Evolutionary conservation across 2,888 invertebrate genomes (phyloP), one percentile per base, ranked within the genome.

Genomic region (Iphiclides podalirius): DNA sequence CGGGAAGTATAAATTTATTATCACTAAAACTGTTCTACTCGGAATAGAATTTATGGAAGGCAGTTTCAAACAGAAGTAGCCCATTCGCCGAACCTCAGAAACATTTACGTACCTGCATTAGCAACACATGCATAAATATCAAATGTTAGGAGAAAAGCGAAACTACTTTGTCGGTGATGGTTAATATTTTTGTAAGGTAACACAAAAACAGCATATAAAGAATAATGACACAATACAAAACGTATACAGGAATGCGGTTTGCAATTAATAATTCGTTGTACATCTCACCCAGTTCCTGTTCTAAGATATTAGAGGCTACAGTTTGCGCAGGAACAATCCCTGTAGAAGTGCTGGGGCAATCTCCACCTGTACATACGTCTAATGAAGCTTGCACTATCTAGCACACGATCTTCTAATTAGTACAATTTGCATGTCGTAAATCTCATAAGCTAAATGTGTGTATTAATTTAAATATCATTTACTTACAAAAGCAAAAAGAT

Each of bases 201-300:
- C n/a, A n/a, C n/a, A n/a, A 31, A 20, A 42, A 34, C 42, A 42
- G 17, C 7, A 20, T 15, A 42, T 34, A 13, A 42, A 4, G n/a
- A 16, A 35, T 47, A 41, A 43, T 20, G 12, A n/a, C n/a, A 47
- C 39, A 11, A 12, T 12, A 26, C 12, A 28, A 33, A 23, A 31
- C 28, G 41, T 42, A 36, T 52, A 53, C 35, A 45, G 9, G 34
- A 31, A 45, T 39, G 11, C 34, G 41, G 14, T 40, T 13, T 41
- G 35, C 47, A 28, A 20, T 3, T n/a, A n/a, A 42, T 37, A 17
- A 43, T 45, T 52, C 37, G 52, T 44, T 49, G 47, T 45, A 45
- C 35, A 35, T 68, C 86, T 86, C 75, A 88, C 87, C 87, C 63
- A 85, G 79, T 61, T 83, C 81, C 60, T 82, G 79, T 61, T 84